Evolutionary conservation across 2,797 vertebrate genomes (phyloP).

Genomic region (Micropoecilia bifurca): DNA sequence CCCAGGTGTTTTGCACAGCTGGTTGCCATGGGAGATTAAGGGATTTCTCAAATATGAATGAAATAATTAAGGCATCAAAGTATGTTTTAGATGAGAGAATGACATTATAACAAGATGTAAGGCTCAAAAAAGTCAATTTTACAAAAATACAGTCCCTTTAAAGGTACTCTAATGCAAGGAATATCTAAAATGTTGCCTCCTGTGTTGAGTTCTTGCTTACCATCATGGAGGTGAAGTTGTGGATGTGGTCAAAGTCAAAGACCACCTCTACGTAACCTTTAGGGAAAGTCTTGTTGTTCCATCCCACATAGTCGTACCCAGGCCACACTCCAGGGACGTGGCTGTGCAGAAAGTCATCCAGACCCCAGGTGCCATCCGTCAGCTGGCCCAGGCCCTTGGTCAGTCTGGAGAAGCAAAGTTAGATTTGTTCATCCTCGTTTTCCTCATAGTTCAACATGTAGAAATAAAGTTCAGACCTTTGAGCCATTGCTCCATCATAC

Average conservation of each 20-base stretch:
- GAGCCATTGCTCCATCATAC: conserved; percentile 89
- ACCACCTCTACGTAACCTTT: conserved; percentile 91
- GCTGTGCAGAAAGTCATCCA: conserved; percentile 94
- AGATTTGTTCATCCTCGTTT: neutral
- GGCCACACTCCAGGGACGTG: conserved; percentile 92
- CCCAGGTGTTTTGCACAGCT: too few species aligned
- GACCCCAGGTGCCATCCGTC: conserved; percentile 92
- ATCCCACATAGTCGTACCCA: conserved; percentile 95
- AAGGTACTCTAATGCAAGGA: neutral
- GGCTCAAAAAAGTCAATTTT: too few species aligned
- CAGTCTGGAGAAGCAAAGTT: conserved; percentile 76
- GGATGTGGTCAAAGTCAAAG: conserved; percentile 93
- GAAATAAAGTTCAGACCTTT: conserved; percentile 82
- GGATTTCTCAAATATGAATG: too few species aligned
- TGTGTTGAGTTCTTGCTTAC: conserved; percentile 64
- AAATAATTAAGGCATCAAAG: too few species aligned
- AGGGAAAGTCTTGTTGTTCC: conserved; percentile 89
- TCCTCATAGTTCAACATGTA: neutral
- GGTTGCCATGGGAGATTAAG: too few species aligned
- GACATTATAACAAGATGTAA: too few species aligned
- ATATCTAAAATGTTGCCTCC: neutral
- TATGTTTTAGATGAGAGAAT: too few species aligned
- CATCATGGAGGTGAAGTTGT: conserved; percentile 98
- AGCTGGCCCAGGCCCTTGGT: conserved; percentile 94
- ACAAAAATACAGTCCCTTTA: too few species aligned